phyloP scores from a whole-genome alignment of 2,888 invertebrate species.

The Lordiphosa fenestrarum region DNA sequence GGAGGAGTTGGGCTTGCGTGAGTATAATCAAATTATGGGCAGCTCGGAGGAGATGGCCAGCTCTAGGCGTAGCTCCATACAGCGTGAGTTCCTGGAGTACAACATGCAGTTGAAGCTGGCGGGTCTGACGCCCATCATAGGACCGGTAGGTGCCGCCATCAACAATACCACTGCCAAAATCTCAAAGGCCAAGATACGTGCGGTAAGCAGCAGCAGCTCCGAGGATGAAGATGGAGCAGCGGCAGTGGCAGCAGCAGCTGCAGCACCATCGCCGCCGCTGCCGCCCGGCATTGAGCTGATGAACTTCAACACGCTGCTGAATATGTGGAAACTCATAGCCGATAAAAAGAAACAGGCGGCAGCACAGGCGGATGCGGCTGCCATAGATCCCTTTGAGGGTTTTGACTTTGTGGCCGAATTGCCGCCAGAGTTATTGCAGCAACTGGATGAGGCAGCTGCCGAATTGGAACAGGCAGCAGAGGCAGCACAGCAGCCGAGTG shows the following conservation, averaged over 20 bases:
- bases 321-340: slow-evolving; percentile 74
- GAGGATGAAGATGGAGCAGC: slow-evolving; percentile 59
- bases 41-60: slow-evolving; percentile 62
- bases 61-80: slow-evolving; percentile 70
- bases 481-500: not conserved
- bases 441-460: slow-evolving; percentile 46
- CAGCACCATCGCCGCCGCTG: not conserved
- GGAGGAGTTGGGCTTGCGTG: slow-evolving; percentile 91
- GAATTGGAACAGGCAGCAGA: slow-evolving; percentile 13
- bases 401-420: slow-evolving; percentile 58
- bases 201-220: slow-evolving; percentile 76
- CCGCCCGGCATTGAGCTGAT: slow-evolving; percentile 48
- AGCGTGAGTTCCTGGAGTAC: slow-evolving; percentile 67
- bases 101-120: slow-evolving; percentile 60
- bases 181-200: slow-evolving; percentile 62
- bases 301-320: slow-evolving; percentile 62
- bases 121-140: slow-evolving; percentile 63
- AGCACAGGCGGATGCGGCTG: slow-evolving; percentile 5
- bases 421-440: slow-evolving; percentile 54
- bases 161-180: slow-evolving; percentile 13
- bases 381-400: slow-evolving; percentile 40
- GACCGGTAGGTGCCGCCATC: slow-evolving; percentile 19
- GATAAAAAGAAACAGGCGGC: slow-evolving; percentile 63
- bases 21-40: slow-evolving; percentile 77
- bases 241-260: slow-evolving; percentile 4